These are phyloP conservation scores for Caenorhabditis imperialis DNA, from an alignment of 2,888 invertebrate genomes.

Conservation along the genomic window DNA sequence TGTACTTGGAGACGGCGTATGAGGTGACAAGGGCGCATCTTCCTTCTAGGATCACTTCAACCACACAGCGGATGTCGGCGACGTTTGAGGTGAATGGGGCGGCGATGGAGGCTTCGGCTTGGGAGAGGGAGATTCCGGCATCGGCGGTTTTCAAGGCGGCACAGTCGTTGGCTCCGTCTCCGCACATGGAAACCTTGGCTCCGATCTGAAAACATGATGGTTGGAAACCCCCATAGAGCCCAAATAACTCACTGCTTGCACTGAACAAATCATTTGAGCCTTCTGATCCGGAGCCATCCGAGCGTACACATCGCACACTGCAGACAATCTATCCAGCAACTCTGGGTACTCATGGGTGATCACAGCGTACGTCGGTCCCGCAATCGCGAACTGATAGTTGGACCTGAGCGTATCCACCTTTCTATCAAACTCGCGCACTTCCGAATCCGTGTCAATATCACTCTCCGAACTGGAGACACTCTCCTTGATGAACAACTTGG, in stretches of 20 bases:
- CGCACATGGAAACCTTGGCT: constrained; percentile 80
- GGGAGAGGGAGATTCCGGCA: constrained; percentile 79
- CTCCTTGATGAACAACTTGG: constrained; percentile 43
- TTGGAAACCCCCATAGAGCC: background rate
- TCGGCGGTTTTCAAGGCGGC: constrained; percentile 80
- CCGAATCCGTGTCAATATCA: constrained; percentile 34
- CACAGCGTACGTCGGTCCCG: constrained; percentile 70
- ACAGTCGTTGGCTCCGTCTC: constrained; percentile 81
- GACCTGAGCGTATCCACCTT: constrained; percentile 11
- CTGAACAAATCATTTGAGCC: constrained; percentile 84
- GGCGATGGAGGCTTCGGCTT: constrained; percentile 82
- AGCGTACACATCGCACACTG: constrained; percentile 79
- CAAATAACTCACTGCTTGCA: constrained; percentile 81
- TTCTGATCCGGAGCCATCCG: constrained; percentile 82
- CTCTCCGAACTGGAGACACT: constrained; percentile 51
- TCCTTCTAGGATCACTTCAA: constrained; percentile 80
- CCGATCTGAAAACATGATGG: constrained; percentile 64
- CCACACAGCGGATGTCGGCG: constrained; percentile 77
- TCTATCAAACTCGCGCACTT: constrained; percentile 38
- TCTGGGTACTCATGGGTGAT: constrained; percentile 76
- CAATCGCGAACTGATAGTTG: constrained; percentile 56
- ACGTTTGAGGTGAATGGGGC: constrained; percentile 84
- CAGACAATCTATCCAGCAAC: constrained; percentile 69
- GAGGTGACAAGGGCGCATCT: constrained; percentile 94
- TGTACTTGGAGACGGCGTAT: constrained; percentile 97